Base-by-base conservation (phyloP, 1,140 invertebrate species). In the Drosophila nigrodunni region DNA sequence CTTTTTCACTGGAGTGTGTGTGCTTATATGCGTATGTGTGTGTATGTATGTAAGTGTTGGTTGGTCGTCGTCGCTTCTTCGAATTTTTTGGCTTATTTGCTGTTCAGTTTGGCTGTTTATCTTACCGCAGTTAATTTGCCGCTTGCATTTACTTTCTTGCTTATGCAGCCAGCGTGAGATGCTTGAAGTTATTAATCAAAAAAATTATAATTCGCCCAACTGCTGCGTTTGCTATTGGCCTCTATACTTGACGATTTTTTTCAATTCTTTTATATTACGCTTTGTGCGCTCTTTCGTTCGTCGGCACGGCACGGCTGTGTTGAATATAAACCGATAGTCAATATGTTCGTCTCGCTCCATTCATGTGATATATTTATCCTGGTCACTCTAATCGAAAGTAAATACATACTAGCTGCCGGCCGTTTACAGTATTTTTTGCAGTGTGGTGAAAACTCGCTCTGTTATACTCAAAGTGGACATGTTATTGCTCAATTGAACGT, bases 211-310 rank as follows among this genome's bases (percentile, higher is more conserved):
- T 71, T 82, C 64, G 70, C 50, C 62, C 61, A 65, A 76, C 77
- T 86, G 75, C 82, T 86, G 65, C 70, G 82, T 72, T 85, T 70
- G 81, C 66, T 83, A 77, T 87, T 87, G 80, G 83, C 83, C 83
- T 87, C 83, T 87, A 89, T 89, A 83, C 83, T 87, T 87, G 83
- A 80, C 80, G 83, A 87, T 88, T 88, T 87, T 87, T 82, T 87
- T 88, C 83, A 89, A 88, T 87, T 88, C 83, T 89, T 78, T 67
- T 71, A 71, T 70, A 83, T 87, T 87, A 87, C 80, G 83, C 74
- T 87, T 87, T 87, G 85, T 88, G 77, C 85, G 74, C 80, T 87
- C 83, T 87, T 74, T 61, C 66, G 74, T 87, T 61, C 77, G 83
- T 82, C 82, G 82, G 82, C 82, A 71, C 70, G 57, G 71, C 65